Base-by-base conservation (phyloP, 2,797 vertebrate genomes). In the Aeoliscus strigatus region DNA sequence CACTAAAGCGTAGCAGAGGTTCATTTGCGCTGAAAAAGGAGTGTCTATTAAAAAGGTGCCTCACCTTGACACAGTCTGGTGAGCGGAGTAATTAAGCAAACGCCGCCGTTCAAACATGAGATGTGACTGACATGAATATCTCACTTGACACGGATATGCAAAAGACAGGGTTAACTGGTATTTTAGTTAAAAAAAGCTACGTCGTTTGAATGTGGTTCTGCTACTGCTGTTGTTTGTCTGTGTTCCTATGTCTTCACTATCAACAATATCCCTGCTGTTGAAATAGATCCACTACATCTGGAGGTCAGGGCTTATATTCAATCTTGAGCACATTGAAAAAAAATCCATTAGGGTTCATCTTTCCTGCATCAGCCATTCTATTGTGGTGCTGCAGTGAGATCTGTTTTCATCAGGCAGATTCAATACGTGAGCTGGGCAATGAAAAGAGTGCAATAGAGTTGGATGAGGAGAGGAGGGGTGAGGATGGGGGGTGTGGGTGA, bases 281-380 rank as follows among this genome's bases (percentile, higher is more conserved):
- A 87, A 88, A 86, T 82, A 77, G 80, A 86, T 88, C 86, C 79
- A 84, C 84, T 84, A 82, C 82, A 85, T 89, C 85, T 86, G 85
- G 84, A 88, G 88, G 86, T 87, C 87, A 87, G 85, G 83, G 82
- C 87, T 87, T 87, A 86, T 85, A 86, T 88, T 89, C 86, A 88
- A 81, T 88, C 86, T 88, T 84, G 83, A 87, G 82, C 82, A 84
- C 74, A 77, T 53, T 80, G 76, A 73, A 70, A 77, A 81, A 81
- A 84, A 89, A 90, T 84, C 86, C 88, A 90, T 90, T 90, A 89
- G 83, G 86, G 83, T 88, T 88, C 87, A 90, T 89, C 86, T 88
- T 87, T 79, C 84, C 84, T 86, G 84, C 86, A 85, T 85, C 82
- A 86, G 86, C 82, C 85, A 81, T 86, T 85, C 88, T 87, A 87